phyloP scores from a whole-genome alignment of 2,888 invertebrate genomes.

The Cyclophora albipunctata region DNA sequence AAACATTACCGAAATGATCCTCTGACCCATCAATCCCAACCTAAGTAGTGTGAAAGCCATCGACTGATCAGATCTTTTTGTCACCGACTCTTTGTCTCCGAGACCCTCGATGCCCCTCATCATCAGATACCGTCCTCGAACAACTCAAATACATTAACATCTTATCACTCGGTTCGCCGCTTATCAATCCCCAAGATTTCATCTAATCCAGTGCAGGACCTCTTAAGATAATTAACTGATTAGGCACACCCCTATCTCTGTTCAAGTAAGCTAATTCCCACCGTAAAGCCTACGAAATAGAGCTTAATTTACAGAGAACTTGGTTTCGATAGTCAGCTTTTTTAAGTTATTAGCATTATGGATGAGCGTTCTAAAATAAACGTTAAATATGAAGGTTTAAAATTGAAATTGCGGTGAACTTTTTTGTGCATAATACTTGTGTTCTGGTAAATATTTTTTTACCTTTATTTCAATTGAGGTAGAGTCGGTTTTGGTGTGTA shows the following conservation, averaged over 20 bases:
- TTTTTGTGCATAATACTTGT: too few relatives aligned
- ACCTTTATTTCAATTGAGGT: not conserved
- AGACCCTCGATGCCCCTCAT: too few relatives aligned
- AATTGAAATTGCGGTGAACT: too few relatives aligned
- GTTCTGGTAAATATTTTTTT: not conserved
- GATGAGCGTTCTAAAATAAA: not conserved
- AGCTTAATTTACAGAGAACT: not conserved
- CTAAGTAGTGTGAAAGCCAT: not conserved
- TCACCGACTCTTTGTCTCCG: too few relatives aligned
- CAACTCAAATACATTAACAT: not conserved
- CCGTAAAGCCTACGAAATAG: not conserved
- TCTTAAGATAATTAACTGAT: constrained; percentile 7
- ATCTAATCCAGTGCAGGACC: not conserved
- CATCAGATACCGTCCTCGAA: too few relatives aligned
- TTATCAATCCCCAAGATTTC: not conserved
- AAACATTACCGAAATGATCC: too few relatives aligned
- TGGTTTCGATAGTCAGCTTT: too few relatives aligned
- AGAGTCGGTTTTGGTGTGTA: constrained; percentile 1
- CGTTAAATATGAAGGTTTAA: not conserved
- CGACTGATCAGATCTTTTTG: not conserved
- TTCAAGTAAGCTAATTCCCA: not conserved
- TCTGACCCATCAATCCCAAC: too few relatives aligned
- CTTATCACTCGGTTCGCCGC: not conserved
- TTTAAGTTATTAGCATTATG: too few relatives aligned
- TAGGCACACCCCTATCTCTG: constrained; percentile 16